phyloP scores from a whole-genome alignment of 1,140 invertebrate genomes.

The Dysdera silvatica region DNA sequence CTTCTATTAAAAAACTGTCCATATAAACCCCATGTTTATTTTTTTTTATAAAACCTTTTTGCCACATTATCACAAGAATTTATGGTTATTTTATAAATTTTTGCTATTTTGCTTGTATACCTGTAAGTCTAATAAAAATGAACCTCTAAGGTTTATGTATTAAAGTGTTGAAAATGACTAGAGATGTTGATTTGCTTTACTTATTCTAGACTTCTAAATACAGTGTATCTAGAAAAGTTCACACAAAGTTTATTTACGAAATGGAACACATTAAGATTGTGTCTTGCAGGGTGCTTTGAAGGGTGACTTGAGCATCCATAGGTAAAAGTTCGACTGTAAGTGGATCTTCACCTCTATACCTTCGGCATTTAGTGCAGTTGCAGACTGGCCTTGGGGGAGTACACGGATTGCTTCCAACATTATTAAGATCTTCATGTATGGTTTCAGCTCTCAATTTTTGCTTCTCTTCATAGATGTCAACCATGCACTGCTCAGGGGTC shows the following conservation, averaged over 20 bases:
- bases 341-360: constrained; percentile 6
- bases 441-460: background rate
- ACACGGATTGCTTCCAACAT: no score
- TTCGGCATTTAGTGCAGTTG: background rate
- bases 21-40: no score
- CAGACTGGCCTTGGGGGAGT: no score
- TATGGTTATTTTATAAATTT: background rate
- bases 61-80: background rate
- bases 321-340: constrained; percentile 12
- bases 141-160: background rate
- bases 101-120: background rate
- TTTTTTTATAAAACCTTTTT: background rate
- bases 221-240: no score
- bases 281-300: constrained; percentile 15
- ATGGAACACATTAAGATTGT: constrained; percentile 19
- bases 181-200: no score
- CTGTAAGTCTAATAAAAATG: background rate
- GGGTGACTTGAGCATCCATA: constrained; percentile 26
- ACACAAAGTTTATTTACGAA: constrained; percentile 2
- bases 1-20: no score
- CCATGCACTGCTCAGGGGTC: background rate
- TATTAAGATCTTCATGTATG: background rate
- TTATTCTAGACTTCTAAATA: no score
- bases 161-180: no score
- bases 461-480: background rate